Percentiles rank a stretch among this genome's conserved stretches.
These are phyloP conservation scores for Platysternon megacephalum DNA, from an alignment of 2,113 vertebrate genomes.

Conservation along the genomic window DNA sequence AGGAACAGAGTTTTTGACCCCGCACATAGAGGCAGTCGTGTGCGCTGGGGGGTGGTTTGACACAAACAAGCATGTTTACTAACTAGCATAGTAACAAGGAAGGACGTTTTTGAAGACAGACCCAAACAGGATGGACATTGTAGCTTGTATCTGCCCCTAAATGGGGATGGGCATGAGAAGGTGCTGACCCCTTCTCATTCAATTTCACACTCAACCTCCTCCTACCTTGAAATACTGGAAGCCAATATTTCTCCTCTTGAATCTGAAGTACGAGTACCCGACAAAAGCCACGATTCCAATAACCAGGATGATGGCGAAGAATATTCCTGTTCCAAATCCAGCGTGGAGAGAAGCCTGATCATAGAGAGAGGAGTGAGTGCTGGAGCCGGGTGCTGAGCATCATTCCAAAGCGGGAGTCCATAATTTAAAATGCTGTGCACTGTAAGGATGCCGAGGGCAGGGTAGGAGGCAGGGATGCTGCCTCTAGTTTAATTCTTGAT, in stretches of 20 bases:
- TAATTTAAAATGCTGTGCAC: background rate
- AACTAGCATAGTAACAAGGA: background rate
- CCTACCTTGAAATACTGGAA: constrained; percentile 92
- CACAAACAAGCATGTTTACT: background rate
- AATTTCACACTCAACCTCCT: fast-evolving
- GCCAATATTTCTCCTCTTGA: constrained; percentile 78
- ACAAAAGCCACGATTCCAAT: constrained; percentile 72
- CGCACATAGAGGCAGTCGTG: background rate
- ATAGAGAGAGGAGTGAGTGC: constrained; percentile 8
- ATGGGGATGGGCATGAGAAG: no score
- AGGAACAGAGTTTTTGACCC: background rate
- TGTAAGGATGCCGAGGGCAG: background rate
- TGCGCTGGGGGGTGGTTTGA: background rate
- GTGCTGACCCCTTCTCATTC: background rate
- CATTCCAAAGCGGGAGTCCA: background rate
- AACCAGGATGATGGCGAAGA: constrained; percentile 80
- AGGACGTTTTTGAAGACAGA: background rate
- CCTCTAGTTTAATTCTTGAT: background rate
- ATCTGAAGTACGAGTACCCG: constrained; percentile 86
- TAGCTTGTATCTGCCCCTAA: background rate
- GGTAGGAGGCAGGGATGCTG: fast-evolving
- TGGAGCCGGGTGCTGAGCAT: fast-evolving
- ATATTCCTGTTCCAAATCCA: constrained; percentile 81
- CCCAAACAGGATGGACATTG: background rate
- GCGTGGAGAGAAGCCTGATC: constrained; percentile 75